Percentiles rank a stretch among this genome's conserved stretches.
Conservation (phyloP, 2,888 invertebrate genomes). For the Phragmatobia fuliginosa region DNA sequence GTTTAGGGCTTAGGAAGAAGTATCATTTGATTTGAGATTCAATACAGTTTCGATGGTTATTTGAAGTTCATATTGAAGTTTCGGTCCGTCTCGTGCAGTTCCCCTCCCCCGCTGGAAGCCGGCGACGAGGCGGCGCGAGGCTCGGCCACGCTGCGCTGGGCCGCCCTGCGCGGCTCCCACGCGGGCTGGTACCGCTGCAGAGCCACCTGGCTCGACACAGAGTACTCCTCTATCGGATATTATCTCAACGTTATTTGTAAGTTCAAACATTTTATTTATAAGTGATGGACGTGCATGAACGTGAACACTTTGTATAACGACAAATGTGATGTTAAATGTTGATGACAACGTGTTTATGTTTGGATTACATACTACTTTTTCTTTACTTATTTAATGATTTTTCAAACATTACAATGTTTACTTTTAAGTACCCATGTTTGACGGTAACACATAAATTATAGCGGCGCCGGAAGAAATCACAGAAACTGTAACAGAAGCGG, state of each 20-base stretch:
- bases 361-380: too few relatives aligned
- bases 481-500: slow-evolving; percentile 62
- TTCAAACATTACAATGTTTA: too few relatives aligned
- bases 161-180: slow-evolving; percentile 91
- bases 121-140: slow-evolving; percentile 62
- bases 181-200: slow-evolving; percentile 98
- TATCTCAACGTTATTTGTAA: slow-evolving; percentile 95
- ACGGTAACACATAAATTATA: neutral
- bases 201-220: slow-evolving; percentile 92
- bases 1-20: too few relatives aligned
- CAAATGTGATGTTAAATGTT: too few relatives aligned
- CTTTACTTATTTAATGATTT: too few relatives aligned
- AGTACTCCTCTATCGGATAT: slow-evolving; percentile 96
- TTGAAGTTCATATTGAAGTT: neutral
- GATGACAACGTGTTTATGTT: neutral
- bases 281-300: neutral
- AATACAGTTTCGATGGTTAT: neutral
- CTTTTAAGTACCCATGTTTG: too few relatives aligned
- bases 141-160: slow-evolving; percentile 93
- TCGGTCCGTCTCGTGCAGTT: slow-evolving; percentile 47
- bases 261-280: slow-evolving; percentile 65
- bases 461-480: slow-evolving; percentile 66
- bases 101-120: slow-evolving; percentile 66
- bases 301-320: neutral
- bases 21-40: neutral